Conservation (phyloP, 2,888 invertebrate genomes). For the Leptinotarsa tumamoca region DNA sequence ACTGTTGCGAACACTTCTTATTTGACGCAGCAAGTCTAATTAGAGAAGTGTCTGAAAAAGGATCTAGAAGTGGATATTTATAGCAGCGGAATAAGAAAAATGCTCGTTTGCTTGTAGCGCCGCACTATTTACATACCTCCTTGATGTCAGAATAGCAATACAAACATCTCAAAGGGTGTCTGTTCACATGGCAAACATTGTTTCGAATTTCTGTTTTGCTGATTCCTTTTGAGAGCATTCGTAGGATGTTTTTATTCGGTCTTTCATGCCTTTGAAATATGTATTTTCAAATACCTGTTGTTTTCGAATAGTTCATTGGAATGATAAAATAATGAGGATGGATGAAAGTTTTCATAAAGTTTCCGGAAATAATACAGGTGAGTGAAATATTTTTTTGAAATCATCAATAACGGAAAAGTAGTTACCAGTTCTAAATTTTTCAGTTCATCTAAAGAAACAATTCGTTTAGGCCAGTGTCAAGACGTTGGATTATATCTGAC, state of each 20-base stretch:
- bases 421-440: no score
- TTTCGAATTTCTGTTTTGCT: slow-evolving; percentile 13
- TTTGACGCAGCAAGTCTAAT: slow-evolving; percentile 46
- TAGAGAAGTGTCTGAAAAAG: slow-evolving; percentile 54
- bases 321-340: no score
- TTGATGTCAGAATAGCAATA: slow-evolving; percentile 35
- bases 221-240: not conserved
- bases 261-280: not conserved
- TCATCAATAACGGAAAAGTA: no score
- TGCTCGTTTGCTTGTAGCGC: slow-evolving; percentile 25
- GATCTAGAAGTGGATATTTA: slow-evolving; percentile 38
- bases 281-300: not conserved
- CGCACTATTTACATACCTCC: slow-evolving; percentile 34
- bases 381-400: no score
- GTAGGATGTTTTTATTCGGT: not conserved
- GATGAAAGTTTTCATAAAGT: no score
- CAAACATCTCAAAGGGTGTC: slow-evolving; percentile 23
- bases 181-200: slow-evolving; percentile 20
- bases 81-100: slow-evolving; percentile 36
- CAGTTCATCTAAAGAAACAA: no score
- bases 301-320: no score
- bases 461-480: no score
- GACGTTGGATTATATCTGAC: no score
- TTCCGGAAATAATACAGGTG: no score
- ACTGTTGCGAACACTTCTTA: slow-evolving; percentile 26